Conservation (phyloP, 2,888 invertebrate genomes). For the Encarsia formosa region DNA sequence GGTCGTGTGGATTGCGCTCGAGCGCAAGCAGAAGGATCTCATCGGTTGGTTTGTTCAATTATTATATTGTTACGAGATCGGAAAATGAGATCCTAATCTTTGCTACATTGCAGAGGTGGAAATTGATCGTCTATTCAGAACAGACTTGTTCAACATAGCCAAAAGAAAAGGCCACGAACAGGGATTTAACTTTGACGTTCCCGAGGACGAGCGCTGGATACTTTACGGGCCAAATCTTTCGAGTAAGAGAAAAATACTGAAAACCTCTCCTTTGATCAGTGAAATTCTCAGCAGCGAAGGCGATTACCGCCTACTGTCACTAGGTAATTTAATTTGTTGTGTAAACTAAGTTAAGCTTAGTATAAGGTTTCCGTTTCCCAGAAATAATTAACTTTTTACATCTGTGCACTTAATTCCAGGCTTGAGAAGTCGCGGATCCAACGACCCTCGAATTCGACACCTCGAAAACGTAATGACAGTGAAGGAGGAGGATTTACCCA, state of each 20-base stretch:
- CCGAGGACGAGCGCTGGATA: conserved; percentile 55
- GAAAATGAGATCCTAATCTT: not conserved
- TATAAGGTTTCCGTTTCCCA: not conserved
- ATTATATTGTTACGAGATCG: no score
- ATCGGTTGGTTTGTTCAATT: conserved; percentile 58
- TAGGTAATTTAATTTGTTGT: conserved; percentile 48
- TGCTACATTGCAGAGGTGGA: conserved; percentile 55
- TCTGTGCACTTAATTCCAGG: no score
- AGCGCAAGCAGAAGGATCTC: conserved; percentile 57
- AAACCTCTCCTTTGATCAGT: conserved; percentile 58
- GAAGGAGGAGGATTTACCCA: conserved; percentile 55
- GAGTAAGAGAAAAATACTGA: conserved; percentile 57
- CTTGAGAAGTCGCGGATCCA: conserved; percentile 21
- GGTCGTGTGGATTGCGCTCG: conserved; percentile 63
- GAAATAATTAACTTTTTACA: not conserved
- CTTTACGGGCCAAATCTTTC: conserved; percentile 56
- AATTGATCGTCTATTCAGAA: conserved; percentile 60
- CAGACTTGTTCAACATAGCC: conserved; percentile 59
- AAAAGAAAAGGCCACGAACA: conserved; percentile 47
- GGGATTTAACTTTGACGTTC: conserved; percentile 46
- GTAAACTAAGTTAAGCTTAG: no score
- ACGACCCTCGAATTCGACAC: conserved; percentile 53
- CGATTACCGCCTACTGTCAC: conserved; percentile 58
- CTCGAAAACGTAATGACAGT: conserved; percentile 56
- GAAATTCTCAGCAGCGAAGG: conserved; percentile 59